Percentiles rank a stretch among this genome's conserved stretches.
These are phyloP conservation scores for Phalacrocorax carbo DNA, from an alignment of 2,113 vertebrate genomes.

Conservation along the genomic window DNA sequence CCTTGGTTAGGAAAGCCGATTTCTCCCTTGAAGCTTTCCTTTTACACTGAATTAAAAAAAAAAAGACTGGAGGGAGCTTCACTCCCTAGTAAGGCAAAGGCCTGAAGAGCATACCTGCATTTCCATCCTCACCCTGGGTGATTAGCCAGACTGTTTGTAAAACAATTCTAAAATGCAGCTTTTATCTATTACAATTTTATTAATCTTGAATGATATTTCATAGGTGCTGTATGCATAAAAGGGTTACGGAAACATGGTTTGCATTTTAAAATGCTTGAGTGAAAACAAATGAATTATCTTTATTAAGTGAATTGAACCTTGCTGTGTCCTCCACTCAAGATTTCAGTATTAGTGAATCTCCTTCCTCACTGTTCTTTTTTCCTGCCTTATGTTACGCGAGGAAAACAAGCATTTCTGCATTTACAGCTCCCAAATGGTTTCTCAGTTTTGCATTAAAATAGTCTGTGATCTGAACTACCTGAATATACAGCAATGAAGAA, in stretches of 20 bases:
- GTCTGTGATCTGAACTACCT: not conserved
- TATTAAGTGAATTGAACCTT: slow-evolving; percentile 59
- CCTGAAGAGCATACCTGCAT: not conserved
- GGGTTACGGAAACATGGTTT: slow-evolving; percentile 23
- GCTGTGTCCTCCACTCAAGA: slow-evolving; percentile 37
- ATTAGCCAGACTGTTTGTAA: slow-evolving; percentile 13
- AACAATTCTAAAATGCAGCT: slow-evolving; percentile 20
- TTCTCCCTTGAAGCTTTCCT: not conserved
- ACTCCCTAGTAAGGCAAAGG: not conserved
- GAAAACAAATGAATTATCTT: slow-evolving; percentile 57
- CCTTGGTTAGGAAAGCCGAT: fast-evolving
- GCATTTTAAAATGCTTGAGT: slow-evolving; percentile 47
- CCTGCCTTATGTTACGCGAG: not conserved
- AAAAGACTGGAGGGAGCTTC: not conserved
- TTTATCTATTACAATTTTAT: slow-evolving; percentile 36
- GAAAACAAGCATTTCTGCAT: slow-evolving; percentile 17
- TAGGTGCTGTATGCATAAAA: not conserved
- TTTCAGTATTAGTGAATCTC: not conserved
- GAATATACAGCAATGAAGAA: not conserved
- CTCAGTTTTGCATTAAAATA: slow-evolving; percentile 13
- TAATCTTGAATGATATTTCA: slow-evolving; percentile 26
- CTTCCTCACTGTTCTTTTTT: not conserved
- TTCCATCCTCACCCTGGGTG: not conserved
- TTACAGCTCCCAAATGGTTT: slow-evolving; percentile 40
- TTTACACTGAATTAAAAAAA: not conserved